Evolutionary conservation across 1,140 invertebrate genomes (phyloP).

Genomic region (Heliconius melpomene): DNA sequence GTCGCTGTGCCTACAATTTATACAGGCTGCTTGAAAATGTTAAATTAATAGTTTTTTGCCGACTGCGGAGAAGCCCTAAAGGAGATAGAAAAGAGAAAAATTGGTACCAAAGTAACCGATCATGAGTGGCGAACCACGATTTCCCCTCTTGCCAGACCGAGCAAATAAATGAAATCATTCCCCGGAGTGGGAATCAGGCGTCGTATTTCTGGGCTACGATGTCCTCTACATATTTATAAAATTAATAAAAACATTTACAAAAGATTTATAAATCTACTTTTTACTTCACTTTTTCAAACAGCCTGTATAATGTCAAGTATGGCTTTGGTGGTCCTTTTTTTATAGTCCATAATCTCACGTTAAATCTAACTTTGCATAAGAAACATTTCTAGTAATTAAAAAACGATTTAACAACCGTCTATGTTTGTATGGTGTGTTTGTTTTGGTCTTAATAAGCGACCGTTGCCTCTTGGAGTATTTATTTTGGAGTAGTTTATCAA

Average conservation of each 20-base stretch:
- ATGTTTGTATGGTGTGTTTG: conserved; percentile 16
- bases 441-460: conserved; percentile 7
- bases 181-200: too few species aligned
- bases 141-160: too few species aligned
- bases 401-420: conserved; percentile 31
- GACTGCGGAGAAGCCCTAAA: too few species aligned
- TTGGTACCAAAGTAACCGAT: too few species aligned
- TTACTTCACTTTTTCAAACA: background rate
- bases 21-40: conserved; percentile 11
- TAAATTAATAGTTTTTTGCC: too few species aligned
- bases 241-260: too few species aligned
- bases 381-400: conserved; percentile 35
- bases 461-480: background rate
- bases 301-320: conserved; percentile 19
- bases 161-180: too few species aligned
- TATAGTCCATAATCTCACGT: conserved; percentile 22
- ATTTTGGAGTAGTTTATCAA: background rate
- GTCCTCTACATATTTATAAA: too few species aligned
- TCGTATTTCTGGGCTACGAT: too few species aligned
- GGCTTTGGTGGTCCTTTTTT: conserved; percentile 36
- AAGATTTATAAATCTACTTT: background rate
- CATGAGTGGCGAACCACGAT: too few species aligned
- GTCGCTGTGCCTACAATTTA: conserved; percentile 17
- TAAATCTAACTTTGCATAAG: conserved; percentile 21
- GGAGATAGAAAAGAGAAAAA: too few species aligned